These are phyloP conservation scores for Scopus umbretta DNA, from an alignment of 2,113 vertebrate species.

Conservation along the genomic window DNA sequence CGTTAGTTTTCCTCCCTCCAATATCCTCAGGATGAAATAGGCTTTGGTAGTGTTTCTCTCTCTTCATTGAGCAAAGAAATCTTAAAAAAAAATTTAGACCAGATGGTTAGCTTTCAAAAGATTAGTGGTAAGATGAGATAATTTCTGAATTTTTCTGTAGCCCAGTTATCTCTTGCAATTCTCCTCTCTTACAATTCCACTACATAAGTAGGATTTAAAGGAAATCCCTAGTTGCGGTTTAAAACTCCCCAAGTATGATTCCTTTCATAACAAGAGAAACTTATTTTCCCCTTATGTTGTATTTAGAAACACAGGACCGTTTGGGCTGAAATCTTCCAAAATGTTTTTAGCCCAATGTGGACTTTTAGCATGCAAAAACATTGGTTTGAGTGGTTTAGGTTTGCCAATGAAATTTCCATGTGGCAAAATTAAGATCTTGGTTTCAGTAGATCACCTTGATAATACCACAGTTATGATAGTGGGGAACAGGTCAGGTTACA, in stretches of 20 bases:
- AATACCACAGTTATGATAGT: background rate
- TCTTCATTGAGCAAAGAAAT: background rate
- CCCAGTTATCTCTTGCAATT: background rate
- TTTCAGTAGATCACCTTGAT: background rate
- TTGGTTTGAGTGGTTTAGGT: background rate
- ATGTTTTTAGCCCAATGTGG: background rate
- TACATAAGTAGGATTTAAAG: background rate
- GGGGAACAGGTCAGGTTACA: background rate
- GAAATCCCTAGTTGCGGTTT: background rate
- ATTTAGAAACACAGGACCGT: background rate
- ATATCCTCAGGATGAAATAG: background rate
- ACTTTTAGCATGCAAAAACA: background rate
- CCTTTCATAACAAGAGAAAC: background rate
- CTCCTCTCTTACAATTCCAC: background rate
- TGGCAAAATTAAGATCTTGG: background rate
- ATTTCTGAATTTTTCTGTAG: background rate
- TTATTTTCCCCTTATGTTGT: background rate
- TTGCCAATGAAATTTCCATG: background rate
- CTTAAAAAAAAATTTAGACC: background rate
- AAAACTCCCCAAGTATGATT: background rate
- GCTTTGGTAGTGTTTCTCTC: background rate
- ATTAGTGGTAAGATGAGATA: background rate
- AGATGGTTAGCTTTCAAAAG: background rate
- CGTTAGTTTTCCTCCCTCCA: background rate
- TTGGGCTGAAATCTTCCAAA: background rate